Conservation (phyloP, 2,113 vertebrate genomes). For the Myiopsitta monachus region DNA sequence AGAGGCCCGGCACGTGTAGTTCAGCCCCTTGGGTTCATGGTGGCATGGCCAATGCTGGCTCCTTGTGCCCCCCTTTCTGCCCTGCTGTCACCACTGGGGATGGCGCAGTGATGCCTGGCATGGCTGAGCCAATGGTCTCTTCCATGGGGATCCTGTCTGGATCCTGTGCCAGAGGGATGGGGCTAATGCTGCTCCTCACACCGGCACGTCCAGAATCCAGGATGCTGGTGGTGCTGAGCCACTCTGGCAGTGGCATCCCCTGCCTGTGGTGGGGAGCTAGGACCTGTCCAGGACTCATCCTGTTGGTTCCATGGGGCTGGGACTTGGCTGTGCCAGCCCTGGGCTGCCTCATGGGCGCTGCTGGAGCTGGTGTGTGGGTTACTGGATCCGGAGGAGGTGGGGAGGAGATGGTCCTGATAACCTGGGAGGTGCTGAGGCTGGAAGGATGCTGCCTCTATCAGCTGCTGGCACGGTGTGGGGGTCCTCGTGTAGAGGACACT, state of each 20-base stretch:
- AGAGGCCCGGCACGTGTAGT: background rate
- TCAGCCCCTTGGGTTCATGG: fast-evolving
- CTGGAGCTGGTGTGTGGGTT: background rate
- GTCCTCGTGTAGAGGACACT: fast-evolving
- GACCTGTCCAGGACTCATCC: background rate
- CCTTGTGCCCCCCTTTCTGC: background rate
- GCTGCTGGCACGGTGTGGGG: fast-evolving
- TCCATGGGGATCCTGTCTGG: background rate
- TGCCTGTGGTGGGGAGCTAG: background rate
- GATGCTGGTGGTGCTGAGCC: background rate
- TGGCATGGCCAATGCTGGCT: background rate
- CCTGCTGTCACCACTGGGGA: background rate
- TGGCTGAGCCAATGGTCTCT: fast-evolving
- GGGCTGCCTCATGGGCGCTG: fast-evolving
- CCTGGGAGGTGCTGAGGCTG: background rate
- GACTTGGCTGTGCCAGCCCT: background rate
- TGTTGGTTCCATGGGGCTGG: fast-evolving
- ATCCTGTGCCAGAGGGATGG: background rate
- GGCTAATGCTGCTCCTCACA: background rate
- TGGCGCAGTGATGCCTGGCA: fast-evolving
- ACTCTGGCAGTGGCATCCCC: fast-evolving
- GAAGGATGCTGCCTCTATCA: background rate
- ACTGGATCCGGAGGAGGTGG: background rate
- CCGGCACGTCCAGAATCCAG: background rate
- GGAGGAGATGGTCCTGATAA: fast-evolving